A percentile compares a stretch with the other conserved stretches of the same genome.
Evolutionary conservation across 2,113 vertebrate genomes (phyloP).

Genomic region (Thalassoma bifasciatum): DNA sequence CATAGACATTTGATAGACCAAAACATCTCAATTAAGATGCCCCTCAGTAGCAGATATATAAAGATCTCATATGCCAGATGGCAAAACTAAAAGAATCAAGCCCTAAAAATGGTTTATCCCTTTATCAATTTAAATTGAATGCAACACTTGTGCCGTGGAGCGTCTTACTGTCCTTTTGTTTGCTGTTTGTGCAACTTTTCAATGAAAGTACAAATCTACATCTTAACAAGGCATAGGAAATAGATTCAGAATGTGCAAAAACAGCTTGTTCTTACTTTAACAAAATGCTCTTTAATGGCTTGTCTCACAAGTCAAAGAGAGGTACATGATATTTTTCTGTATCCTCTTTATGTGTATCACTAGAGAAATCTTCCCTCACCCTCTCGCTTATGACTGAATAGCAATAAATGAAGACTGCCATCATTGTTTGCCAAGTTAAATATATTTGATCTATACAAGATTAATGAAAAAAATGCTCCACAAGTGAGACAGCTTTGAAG

Average conservation of each 20-base stretch:
- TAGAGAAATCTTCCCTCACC: neutral
- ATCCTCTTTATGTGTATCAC: neutral
- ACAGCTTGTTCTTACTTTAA: neutral
- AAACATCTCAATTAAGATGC: no score
- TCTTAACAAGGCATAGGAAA: neutral
- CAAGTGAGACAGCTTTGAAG: neutral
- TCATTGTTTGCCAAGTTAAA: neutral
- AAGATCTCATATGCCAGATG: no score
- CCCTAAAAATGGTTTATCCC: no score
- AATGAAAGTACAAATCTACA: neutral
- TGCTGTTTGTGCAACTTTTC: no score
- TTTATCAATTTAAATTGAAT: no score
- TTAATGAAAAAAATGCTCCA: neutral
- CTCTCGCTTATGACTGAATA: neutral
- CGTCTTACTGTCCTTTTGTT: no score
- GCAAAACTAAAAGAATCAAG: no score
- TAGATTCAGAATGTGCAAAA: neutral
- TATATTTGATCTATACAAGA: neutral
- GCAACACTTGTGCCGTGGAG: no score
- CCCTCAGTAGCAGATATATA: no score
- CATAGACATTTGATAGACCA: no score
- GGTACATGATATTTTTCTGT: neutral
- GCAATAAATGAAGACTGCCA: neutral
- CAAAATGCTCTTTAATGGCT: no score
- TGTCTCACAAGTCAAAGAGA: conserved; percentile 9